These are phyloP conservation scores for Ammodytes dubius DNA, from an alignment of 2,113 vertebrate genomes.

Conservation along the genomic window DNA sequence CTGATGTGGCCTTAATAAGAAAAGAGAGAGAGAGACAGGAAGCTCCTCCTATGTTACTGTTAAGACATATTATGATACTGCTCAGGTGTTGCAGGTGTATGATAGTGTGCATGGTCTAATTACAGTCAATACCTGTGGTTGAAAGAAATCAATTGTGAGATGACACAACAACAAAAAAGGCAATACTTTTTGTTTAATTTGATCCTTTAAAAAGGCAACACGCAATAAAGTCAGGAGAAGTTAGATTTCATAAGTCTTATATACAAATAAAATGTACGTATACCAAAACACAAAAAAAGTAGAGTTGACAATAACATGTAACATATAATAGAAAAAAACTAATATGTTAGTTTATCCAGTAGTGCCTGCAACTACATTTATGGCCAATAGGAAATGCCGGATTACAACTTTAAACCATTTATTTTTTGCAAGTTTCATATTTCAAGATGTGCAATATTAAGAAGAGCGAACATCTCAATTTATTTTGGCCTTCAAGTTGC, in stretches of 20 bases:
- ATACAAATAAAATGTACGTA: neutral
- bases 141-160: conserved; percentile 13
- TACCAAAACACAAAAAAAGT: neutral
- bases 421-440: neutral
- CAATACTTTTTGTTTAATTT: neutral
- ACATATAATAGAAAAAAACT: neutral
- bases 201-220: neutral
- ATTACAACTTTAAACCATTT: too few relatives aligned
- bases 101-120: conserved; percentile 13
- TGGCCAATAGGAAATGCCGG: too few relatives aligned
- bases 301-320: too few relatives aligned
- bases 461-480: neutral
- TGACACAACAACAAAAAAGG: neutral
- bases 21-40: too few relatives aligned
- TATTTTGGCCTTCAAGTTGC: neutral
- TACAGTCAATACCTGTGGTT: conserved; percentile 19
- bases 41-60: conserved; percentile 23
- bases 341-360: neutral
- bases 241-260: neutral
- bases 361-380: too few relatives aligned
- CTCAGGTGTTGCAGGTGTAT: conserved; percentile 29
- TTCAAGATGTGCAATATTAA: neutral
- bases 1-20: conserved; percentile 29
- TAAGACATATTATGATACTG: conserved; percentile 24
- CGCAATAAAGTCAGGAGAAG: neutral